These are phyloP conservation scores for Macroramphosus scolopax DNA, from an alignment of 2,797 vertebrate species.

Conservation along the genomic window DNA sequence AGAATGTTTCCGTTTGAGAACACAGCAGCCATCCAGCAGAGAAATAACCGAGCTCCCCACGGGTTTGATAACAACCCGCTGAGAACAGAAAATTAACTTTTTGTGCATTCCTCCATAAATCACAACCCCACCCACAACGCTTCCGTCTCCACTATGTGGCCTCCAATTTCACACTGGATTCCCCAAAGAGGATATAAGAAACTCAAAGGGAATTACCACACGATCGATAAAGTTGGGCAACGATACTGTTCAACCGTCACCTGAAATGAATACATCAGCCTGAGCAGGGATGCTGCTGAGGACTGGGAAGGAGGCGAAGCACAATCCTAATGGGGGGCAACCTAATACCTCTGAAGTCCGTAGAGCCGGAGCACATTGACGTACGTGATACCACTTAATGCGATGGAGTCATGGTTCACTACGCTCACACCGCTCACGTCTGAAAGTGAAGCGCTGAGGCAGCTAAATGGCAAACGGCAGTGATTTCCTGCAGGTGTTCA, in stretches of 20 bases:
- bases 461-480: neutral
- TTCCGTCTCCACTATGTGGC: slow-evolving; percentile 13
- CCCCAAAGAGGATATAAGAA: slow-evolving; percentile 31
- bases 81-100: slow-evolving; percentile 23
- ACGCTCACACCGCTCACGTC: slow-evolving; percentile 4
- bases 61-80: slow-evolving; percentile 7
- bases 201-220: slow-evolving; percentile 32
- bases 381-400: slow-evolving; percentile 25
- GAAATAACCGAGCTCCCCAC: slow-evolving; percentile 1
- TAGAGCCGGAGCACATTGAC: slow-evolving; percentile 40
- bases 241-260: slow-evolving; percentile 42
- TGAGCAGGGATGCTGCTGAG: slow-evolving; percentile 18
- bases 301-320: slow-evolving; percentile 27
- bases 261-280: slow-evolving; percentile 34
- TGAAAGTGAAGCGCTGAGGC: slow-evolving; percentile 22
- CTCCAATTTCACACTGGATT: slow-evolving; percentile 47
- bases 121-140: slow-evolving; percentile 22
- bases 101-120: slow-evolving; percentile 32
- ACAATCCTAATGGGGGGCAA: slow-evolving; percentile 40
- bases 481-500: neutral
- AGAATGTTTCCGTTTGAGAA: neutral
- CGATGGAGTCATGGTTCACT: slow-evolving; percentile 15
- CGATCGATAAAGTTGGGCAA: slow-evolving; percentile 50
- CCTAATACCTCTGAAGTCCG: slow-evolving; percentile 46
- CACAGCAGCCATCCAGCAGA: neutral